Evolutionary conservation across 1,140 invertebrate genomes (phyloP).

Genomic region (Colletes latitarsis): DNA sequence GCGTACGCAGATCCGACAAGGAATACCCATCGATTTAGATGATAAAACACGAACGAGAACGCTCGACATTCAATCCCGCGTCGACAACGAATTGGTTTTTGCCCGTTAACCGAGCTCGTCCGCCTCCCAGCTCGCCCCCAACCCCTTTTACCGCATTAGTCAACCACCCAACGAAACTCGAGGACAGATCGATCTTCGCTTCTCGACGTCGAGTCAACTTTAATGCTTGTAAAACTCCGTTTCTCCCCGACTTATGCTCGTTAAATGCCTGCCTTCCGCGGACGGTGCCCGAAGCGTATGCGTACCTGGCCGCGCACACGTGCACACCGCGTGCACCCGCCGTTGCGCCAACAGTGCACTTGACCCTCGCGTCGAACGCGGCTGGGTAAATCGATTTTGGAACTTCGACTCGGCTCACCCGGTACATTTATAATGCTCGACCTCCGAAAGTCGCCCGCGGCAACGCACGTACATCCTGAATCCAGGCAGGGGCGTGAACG

Average conservation of each 20-base stretch:
- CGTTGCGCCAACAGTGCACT: conserved; percentile 42
- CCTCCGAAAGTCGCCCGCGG: conserved; percentile 51
- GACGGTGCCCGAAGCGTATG: neutral
- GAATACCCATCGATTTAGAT: conserved; percentile 46
- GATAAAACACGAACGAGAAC: conserved; percentile 57
- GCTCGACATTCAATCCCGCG: conserved; percentile 60
- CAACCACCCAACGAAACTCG: conserved; percentile 58
- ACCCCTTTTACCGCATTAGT: conserved; percentile 49
- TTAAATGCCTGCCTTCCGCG: conserved; percentile 6
- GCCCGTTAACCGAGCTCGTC: conserved; percentile 58
- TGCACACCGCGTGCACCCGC: neutral
- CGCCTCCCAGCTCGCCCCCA: neutral
- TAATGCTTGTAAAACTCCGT: conserved; percentile 38
- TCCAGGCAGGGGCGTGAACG: conserved; percentile 58
- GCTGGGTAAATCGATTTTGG: conserved; percentile 58
- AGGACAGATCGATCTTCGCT: conserved; percentile 64
- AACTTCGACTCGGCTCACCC: conserved; percentile 56
- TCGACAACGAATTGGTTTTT: conserved; percentile 67
- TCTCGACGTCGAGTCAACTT: conserved; percentile 49
- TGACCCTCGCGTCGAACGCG: conserved; percentile 56
- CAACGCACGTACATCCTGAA: conserved; percentile 58
- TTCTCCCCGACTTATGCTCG: neutral
- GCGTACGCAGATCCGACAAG: conserved; percentile 8
- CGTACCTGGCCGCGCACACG: neutral
- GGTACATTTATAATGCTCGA: conserved; percentile 65